These are phyloP conservation scores for Bombus sibiricus DNA, from an alignment of 1,140 invertebrate species.

Conservation along the genomic window DNA sequence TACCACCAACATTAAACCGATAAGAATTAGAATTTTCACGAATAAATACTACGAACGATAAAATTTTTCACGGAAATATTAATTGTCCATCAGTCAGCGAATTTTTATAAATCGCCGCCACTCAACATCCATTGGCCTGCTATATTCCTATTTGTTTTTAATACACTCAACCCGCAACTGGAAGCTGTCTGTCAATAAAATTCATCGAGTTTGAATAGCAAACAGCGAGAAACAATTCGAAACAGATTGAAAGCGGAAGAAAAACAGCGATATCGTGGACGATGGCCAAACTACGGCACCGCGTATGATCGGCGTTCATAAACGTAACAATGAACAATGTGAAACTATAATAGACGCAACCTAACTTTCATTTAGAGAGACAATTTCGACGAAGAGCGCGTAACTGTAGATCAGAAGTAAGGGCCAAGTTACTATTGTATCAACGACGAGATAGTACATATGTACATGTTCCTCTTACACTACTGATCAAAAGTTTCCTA, in stretches of 20 bases:
- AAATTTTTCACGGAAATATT: background rate
- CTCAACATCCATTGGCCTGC: background rate
- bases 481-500: background rate
- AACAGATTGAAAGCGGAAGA: background rate
- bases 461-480: background rate
- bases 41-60: background rate
- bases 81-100: background rate
- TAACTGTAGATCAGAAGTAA: conserved; percentile 27
- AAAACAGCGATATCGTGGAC: background rate
- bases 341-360: conserved; percentile 28
- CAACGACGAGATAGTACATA: background rate
- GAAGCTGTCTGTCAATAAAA: background rate
- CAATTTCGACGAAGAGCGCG: conserved; percentile 20
- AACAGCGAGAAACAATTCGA: background rate
- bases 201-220: background rate
- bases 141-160: background rate
- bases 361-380: conserved; percentile 18
- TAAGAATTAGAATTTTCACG: background rate
- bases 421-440: background rate
- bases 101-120: background rate
- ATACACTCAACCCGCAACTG: background rate
- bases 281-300: background rate
- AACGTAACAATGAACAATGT: conserved; percentile 22
- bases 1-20: background rate
- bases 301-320: conserved; percentile 13